A percentile compares a stretch with the other conserved stretches of the same genome.
phyloP scores from a whole-genome alignment of 2,113 vertebrate species.

The Rhynchomys soricoides region DNA sequence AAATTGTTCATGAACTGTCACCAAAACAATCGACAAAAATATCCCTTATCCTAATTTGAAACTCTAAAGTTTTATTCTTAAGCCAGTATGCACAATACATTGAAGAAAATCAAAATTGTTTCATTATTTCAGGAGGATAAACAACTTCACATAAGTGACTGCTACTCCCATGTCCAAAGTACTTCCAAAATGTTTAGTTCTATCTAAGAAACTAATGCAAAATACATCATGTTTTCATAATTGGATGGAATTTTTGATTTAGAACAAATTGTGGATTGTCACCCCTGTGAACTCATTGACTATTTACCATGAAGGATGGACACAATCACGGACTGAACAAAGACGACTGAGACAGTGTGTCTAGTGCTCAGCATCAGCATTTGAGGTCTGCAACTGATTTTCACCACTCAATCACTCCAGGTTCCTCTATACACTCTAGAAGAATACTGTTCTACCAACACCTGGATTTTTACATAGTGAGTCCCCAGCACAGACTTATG shows the following conservation, averaged over 20 bases:
- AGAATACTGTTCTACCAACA: not conserved
- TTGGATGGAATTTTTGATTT: not conserved
- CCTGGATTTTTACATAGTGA: not conserved
- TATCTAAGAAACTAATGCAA: not conserved
- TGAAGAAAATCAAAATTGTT: not conserved
- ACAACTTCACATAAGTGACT: conserved; percentile 18
- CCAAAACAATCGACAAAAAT: conserved; percentile 68
- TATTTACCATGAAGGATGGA: not conserved
- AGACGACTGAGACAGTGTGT: not conserved
- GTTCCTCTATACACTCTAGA: not conserved
- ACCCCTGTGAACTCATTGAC: not conserved
- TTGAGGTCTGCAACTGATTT: not conserved
- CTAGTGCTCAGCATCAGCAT: not conserved
- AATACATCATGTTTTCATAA: not conserved
- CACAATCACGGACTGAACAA: not conserved
- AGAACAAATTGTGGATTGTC: not conserved
- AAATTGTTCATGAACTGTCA: conserved; percentile 73
- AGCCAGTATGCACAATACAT: not conserved
- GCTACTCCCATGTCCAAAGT: not conserved
- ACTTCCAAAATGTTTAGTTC: conserved; percentile 15
- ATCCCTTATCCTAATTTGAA: conserved; percentile 54
- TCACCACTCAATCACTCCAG: not conserved
- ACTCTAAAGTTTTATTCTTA: conserved; percentile 62
- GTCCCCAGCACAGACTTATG: not conserved
- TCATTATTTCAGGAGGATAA: conserved; percentile 3